phyloP scores from a whole-genome alignment of 2,888 invertebrate species.

The Athalia cordata region DNA sequence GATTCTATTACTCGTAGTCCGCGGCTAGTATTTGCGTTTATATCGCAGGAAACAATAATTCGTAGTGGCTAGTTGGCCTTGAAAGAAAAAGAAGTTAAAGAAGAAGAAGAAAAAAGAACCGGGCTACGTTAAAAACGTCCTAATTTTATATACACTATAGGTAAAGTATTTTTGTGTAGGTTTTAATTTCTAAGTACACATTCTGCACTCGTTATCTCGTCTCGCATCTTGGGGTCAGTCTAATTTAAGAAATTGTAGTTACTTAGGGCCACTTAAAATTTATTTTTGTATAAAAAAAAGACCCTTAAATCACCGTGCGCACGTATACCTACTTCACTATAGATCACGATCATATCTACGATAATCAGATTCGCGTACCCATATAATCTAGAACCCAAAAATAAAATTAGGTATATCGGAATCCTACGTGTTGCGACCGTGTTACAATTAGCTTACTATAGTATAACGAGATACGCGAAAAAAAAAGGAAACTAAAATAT shows the following conservation, averaged over 20 bases:
- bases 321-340: too few species aligned
- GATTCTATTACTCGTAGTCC: too few species aligned
- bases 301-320: neutral
- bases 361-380: neutral
- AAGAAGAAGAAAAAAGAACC: neutral
- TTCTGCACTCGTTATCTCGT: slow-evolving; percentile 24
- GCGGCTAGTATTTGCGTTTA: too few species aligned
- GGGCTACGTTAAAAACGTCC: neutral
- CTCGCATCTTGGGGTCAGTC: slow-evolving; percentile 29
- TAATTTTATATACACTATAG: neutral
- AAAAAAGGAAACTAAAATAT: too few species aligned
- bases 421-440: too few species aligned
- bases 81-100: neutral
- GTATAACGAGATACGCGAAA: too few species aligned
- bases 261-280: slow-evolving; percentile 40
- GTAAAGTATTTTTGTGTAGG: neutral
- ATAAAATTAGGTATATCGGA: too few species aligned
- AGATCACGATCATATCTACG: neutral
- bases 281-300: slow-evolving; percentile 27
- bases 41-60: too few species aligned
- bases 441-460: too few species aligned
- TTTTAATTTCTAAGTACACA: neutral
- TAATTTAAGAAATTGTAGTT: slow-evolving; percentile 41
- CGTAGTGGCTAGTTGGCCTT: neutral
- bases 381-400: neutral